phyloP scores from a whole-genome alignment of 2,797 vertebrate genomes.

The Dendrocincla tyrannina region DNA sequence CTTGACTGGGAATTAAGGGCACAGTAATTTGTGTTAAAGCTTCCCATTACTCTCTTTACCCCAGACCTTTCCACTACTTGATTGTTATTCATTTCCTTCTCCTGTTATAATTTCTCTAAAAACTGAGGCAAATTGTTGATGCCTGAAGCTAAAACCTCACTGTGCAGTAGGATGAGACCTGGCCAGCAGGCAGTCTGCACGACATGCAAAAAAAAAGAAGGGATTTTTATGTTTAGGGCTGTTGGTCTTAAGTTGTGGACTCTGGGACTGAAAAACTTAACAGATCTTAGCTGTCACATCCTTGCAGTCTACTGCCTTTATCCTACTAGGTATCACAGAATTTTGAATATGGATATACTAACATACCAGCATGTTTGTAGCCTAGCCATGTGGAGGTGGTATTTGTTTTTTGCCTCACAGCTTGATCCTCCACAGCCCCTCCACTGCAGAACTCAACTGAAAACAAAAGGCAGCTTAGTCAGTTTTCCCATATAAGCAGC shows the following conservation, averaged over 20 bases:
- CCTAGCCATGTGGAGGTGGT: background rate
- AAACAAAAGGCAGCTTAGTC: slow-evolving; percentile 45
- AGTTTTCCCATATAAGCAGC: background rate
- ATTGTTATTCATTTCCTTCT: background rate
- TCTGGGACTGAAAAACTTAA: background rate
- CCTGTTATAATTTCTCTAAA: background rate
- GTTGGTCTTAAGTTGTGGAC: background rate
- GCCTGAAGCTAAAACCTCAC: background rate
- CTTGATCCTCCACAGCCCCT: background rate
- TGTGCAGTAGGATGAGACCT: background rate
- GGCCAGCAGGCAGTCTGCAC: background rate
- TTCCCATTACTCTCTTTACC: background rate
- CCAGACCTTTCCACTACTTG: background rate
- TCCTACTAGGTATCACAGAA: background rate
- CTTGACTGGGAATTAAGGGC: background rate
- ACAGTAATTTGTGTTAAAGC: background rate
- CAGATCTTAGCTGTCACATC: background rate
- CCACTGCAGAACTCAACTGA: background rate
- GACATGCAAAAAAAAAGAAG: background rate
- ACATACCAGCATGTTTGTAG: background rate
- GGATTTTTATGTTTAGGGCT: background rate
- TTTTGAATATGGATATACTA: background rate
- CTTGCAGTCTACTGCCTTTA: background rate
- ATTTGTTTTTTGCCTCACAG: background rate
- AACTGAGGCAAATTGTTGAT: background rate